Base-by-base conservation (phyloP, 2,888 invertebrate species). In the Cheilosia grossa region DNA sequence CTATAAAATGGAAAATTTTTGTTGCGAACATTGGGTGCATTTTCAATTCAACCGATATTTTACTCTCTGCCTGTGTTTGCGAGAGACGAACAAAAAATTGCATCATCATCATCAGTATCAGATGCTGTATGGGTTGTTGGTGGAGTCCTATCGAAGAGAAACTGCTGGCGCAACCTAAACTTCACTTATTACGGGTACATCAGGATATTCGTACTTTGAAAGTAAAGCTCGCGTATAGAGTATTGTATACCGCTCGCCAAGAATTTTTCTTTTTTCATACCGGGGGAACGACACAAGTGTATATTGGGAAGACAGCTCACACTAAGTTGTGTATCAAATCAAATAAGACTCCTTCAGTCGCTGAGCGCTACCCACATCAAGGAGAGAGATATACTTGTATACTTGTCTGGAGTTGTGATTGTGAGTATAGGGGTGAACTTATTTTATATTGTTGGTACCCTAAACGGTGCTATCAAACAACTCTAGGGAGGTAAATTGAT, bases 301-400 rank as follows among this genome's bases (percentile, higher is more conserved):
- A 64, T 47, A 69, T 30, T 59, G 53, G 17, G 51, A 64, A 69
- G 47, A 83, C 83, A 80, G 47, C 80, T 83, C 83, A 70, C 74
- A 79, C 83, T 70, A 80, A 74, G 74, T 83, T 83, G 83, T 83
- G 83, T 83, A 80, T 58, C 69, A 74, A 83, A 83, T 83, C 83
- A 83, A 83, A 83, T 83, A 83, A 83, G 83, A 83, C 83, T 83
- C 19, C 51, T 64, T 37, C 24, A 33, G 21, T 61, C 73, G 54
- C 24, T 27, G 40, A 63, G 24, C 15, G 59, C 30, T 51, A 77
- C 42, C 30, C 42, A 63, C 30, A 30, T 27, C 47, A 19, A 47
- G 40, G 21, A 21, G 10, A 44, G 63, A 66, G 53, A 66, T 19
- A 24, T 21, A 21, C 17, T 27, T 27, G 1, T 27, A 82, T 64